Base-by-base conservation (phyloP, 2,888 invertebrate species). In the Lithophane semibrunnea region DNA sequence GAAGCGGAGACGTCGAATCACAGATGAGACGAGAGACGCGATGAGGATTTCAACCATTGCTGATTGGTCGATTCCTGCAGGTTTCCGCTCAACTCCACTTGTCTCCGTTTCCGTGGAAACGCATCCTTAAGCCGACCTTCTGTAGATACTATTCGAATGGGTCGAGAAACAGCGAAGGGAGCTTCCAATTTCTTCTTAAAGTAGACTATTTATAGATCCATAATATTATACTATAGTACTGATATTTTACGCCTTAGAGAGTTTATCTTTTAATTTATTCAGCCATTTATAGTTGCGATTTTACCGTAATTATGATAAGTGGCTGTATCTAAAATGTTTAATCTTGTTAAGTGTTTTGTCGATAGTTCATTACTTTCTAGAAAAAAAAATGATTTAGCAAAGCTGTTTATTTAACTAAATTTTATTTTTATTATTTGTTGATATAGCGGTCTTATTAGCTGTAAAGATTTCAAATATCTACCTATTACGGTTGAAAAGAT, bases 121-220 rank as follows among this genome's bases (percentile, higher is more conserved):
- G 12, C 47, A 47, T 2, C 12, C 47, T 47, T 47, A 47, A 75
- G 10, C 3, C 0, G 10, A 12, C 56, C 56, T 76, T 77, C 60
- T 77, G 60, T 24, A n/a, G 0, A 13, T 24, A 47, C 42, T 47
- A 37, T 52, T 52, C 47, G n/a, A n/a, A n/a, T 8, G 21, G 47
- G 21, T 52, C 37, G 16, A 44, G 10, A 44, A 12, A 5, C 29
- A n/a, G 42, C 65, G 52, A 21, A 64, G 37, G 29, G 60, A 72
- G 75, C n/a, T 72, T 80, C 54, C 69, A 78, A 83, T 86, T 70
- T 67, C 76, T 29, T 73, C 21, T 78, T 77, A 66, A 75, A 77
- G 49, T 65, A 37, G 61, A n/a, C 21, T 81, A 79, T 70, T 75
- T 75, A 74, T 67, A 67, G 75, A 44, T 66, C n/a, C 16, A 56